Percentiles rank a stretch among this genome's conserved stretches.
phyloP scores from a whole-genome alignment of 23 tunicate genomes.

The Botrylloides violaceus region DNA sequence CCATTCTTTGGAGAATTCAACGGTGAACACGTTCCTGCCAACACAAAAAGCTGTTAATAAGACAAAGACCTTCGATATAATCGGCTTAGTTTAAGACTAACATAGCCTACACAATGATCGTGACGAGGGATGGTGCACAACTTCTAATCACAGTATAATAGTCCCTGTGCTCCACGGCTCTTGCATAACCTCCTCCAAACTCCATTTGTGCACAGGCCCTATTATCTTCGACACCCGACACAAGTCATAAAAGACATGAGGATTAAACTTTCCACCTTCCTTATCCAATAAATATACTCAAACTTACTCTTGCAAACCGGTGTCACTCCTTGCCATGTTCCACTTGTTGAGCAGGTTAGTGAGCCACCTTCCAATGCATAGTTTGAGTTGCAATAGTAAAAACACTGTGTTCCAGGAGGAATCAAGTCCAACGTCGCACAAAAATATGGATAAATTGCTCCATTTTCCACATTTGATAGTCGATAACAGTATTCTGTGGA shows the following conservation, averaged over 20 bases:
- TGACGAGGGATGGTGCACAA: too few species aligned
- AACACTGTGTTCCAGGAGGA: constrained; percentile 31
- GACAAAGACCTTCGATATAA: too few species aligned
- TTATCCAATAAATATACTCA: too few species aligned
- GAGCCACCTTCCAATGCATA: constrained; percentile 33
- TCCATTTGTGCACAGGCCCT: too few species aligned
- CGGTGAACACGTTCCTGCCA: constrained; percentile 50
- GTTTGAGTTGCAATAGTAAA: constrained; percentile 32
- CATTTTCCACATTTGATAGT: neutral
- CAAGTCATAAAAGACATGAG: too few species aligned
- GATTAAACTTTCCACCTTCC: too few species aligned
- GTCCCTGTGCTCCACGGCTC: too few species aligned
- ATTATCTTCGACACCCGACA: too few species aligned
- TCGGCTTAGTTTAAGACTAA: too few species aligned
- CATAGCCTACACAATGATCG: too few species aligned
- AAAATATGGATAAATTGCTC: constrained; percentile 29
- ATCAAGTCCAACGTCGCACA: constrained; percentile 10
- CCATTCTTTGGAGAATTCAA: constrained; percentile 46
- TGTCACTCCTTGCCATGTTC: constrained; percentile 44
- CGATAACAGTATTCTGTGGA: constrained; percentile 9
- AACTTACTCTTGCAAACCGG: constrained; percentile 56
- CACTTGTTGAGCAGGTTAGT: constrained; percentile 30
- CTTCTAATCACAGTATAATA: too few species aligned
- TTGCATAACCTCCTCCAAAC: too few species aligned
- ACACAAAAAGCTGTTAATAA: neutral